Evolutionary conservation across 2,797 vertebrate species (phyloP).

Genomic region (Takifugu rubripes): DNA sequence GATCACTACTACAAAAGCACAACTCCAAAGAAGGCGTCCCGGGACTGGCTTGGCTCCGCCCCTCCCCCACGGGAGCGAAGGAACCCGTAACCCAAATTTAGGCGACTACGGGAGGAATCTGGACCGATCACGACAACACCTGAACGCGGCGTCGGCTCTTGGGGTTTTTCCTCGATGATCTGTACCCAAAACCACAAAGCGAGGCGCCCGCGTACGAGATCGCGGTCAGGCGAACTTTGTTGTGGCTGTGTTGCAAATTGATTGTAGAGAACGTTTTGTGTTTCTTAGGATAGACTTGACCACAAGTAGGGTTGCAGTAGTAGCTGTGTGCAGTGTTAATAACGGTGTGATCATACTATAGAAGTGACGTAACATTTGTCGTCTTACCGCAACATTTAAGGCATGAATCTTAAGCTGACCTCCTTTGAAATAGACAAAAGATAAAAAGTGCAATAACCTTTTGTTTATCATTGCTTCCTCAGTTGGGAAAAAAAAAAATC

Average conservation of each 20-base stretch:
- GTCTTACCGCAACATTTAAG: conserved; percentile 67
- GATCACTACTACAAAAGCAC: conserved; percentile 72
- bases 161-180: conserved; percentile 35
- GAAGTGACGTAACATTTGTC: conserved; percentile 71
- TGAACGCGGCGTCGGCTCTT: neutral
- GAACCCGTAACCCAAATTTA: conserved; percentile 51
- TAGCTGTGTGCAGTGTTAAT: conserved; percentile 76
- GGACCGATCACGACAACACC: neutral
- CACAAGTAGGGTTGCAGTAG: conserved; percentile 68
- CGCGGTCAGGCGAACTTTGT: conserved; percentile 59
- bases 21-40: conserved; percentile 76
- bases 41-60: conserved; percentile 41
- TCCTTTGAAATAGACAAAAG: conserved; percentile 72
- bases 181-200: conserved; percentile 38
- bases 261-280: conserved; percentile 67
- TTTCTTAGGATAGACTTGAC: conserved; percentile 65
- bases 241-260: conserved; percentile 68
- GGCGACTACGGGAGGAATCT: conserved; percentile 26
- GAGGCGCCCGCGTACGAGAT: conserved; percentile 54
- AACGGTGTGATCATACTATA: conserved; percentile 72
- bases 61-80: conserved; percentile 32
- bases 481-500: conserved; percentile 47
- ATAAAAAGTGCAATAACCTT: conserved; percentile 80
- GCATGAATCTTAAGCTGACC: conserved; percentile 74
- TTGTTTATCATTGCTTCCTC: conserved; percentile 76